Evolutionary conservation across 1,140 invertebrate genomes (phyloP).

Genomic region (Pseudoatta argentina): DNA sequence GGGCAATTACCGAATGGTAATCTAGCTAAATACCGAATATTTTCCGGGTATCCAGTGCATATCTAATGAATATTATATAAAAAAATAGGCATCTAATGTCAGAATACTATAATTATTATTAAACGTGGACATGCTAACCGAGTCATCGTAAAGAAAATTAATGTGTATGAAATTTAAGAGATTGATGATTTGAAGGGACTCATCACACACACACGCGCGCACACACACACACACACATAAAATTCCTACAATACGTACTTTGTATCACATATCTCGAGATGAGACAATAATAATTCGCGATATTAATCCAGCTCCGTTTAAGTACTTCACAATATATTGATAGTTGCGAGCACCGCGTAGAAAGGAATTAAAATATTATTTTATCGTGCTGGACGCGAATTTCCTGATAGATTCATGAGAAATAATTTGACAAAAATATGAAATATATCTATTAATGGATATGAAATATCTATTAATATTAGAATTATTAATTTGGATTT

Average conservation of each 20-base stretch:
- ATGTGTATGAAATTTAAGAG: neutral
- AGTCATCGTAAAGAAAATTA: constrained; percentile 9
- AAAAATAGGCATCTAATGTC: neutral
- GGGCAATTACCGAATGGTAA: no score
- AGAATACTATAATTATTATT: neutral
- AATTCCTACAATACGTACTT: neutral
- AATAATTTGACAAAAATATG: neutral
- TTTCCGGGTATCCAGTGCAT: no score
- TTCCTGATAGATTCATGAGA: neutral
- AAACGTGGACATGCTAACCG: neutral
- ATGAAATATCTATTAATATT: constrained; percentile 28
- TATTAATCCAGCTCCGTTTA: neutral
- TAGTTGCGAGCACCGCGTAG: neutral
- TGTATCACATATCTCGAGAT: constrained; percentile 35
- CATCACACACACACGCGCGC: no score
- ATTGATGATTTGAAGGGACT: constrained; percentile 3
- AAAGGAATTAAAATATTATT: constrained; percentile 15
- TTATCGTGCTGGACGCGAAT: constrained; percentile 6
- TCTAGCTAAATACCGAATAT: no score
- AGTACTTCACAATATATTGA: constrained; percentile 8
- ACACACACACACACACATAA: no score
- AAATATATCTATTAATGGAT: no score
- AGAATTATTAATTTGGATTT: neutral
- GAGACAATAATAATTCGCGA: constrained; percentile 30
- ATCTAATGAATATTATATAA: neutral